phyloP scores from a whole-genome alignment of 1,140 invertebrate species.

The Saccostrea echinata region DNA sequence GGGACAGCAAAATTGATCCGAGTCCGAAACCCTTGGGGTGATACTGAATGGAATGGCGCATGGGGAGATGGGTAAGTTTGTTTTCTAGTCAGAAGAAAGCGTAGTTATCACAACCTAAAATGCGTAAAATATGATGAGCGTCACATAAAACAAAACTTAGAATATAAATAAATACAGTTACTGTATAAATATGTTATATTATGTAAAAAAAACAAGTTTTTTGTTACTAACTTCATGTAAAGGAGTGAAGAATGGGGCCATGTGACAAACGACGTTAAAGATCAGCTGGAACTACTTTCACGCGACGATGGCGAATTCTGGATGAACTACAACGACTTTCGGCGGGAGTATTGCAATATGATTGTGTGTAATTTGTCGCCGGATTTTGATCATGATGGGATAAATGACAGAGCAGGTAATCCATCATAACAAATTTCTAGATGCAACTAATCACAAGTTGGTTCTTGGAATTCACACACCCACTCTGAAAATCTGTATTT shows the following conservation, averaged over 20 bases:
- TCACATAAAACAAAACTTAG: no score
- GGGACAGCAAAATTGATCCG: slow-evolving; percentile 69
- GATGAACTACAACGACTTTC: slow-evolving; percentile 72
- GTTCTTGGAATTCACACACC: neutral
- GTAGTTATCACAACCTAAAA: no score
- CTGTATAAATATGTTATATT: no score
- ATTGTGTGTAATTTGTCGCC: slow-evolving; percentile 74
- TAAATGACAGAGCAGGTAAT: slow-evolving; percentile 73
- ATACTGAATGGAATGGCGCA: slow-evolving; percentile 73
- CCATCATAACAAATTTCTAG: neutral
- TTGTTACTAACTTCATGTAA: no score
- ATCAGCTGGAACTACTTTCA: slow-evolving; percentile 68
- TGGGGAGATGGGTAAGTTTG: slow-evolving; percentile 71
- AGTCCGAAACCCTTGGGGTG: slow-evolving; percentile 74
- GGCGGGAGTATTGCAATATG: slow-evolving; percentile 71
- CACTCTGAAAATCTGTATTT: neutral
- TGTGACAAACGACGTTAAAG: slow-evolving; percentile 62
- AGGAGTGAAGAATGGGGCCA: slow-evolving; percentile 67
- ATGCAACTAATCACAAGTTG: no score
- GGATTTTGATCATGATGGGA: slow-evolving; percentile 75
- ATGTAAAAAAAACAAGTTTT: no score
- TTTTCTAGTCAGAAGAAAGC: neutral
- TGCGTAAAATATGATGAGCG: no score
- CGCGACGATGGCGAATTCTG: slow-evolving; percentile 76
- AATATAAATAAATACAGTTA: no score